Conservation (phyloP, 2,797 vertebrate genomes). For the Hypotaenidia okinawae region DNA sequence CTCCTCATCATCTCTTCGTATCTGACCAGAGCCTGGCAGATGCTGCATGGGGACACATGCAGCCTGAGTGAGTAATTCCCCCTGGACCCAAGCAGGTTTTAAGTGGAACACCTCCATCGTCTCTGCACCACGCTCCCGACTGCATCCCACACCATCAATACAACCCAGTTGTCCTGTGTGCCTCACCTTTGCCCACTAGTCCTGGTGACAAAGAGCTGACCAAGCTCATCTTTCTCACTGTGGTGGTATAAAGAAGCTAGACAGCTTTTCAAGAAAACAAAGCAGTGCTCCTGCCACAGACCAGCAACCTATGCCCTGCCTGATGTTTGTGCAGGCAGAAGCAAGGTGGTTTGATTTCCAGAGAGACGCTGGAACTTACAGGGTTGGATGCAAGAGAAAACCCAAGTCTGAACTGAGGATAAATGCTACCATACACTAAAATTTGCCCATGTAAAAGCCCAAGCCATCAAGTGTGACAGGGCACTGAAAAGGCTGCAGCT, state of each 20-base stretch:
- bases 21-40: neutral
- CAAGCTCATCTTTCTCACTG: neutral
- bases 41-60: rapidly evolving
- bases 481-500: neutral
- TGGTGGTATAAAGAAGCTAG: neutral
- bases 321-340: neutral
- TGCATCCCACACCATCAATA: neutral
- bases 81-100: neutral
- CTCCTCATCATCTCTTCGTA: neutral
- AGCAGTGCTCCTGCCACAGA: neutral
- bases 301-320: neutral
- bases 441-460: neutral
- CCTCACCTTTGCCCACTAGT: neutral
- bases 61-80: neutral
- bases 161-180: rapidly evolving
- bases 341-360: neutral
- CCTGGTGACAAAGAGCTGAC: neutral
- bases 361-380: neutral
- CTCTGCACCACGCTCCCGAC: neutral
- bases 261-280: neutral
- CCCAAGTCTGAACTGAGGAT: neutral
- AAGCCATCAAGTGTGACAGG: neutral
- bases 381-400: neutral
- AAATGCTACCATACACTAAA: neutral
- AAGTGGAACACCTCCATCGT: neutral